phyloP scores from a whole-genome alignment of 2,797 vertebrate genomes.

The Phrynocephalus vlangalii region DNA sequence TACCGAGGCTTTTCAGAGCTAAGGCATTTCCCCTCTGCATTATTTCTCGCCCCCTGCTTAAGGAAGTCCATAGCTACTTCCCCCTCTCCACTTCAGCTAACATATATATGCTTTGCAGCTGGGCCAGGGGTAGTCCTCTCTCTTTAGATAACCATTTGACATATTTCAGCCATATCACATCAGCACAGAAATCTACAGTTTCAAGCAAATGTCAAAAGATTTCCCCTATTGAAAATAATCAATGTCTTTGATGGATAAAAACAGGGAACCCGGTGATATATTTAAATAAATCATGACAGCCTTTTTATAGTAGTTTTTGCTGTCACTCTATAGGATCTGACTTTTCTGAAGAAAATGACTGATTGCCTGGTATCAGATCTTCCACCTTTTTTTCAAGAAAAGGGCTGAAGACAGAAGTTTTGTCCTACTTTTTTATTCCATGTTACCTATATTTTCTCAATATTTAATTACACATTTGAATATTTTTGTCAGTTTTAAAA shows the following conservation, averaged over 20 bases:
- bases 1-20: slow-evolving; percentile 19
- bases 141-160: slow-evolving; percentile 72
- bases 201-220: slow-evolving; percentile 69
- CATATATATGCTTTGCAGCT: not conserved
- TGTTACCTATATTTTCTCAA: slow-evolving; percentile 51
- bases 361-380: slow-evolving; percentile 29
- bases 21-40: slow-evolving; percentile 46
- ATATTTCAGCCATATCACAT: slow-evolving; percentile 64
- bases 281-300: slow-evolving; percentile 74
- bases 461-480: slow-evolving; percentile 72
- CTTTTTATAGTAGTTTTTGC: slow-evolving; percentile 65
- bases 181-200: slow-evolving; percentile 59
- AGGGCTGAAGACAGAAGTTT: slow-evolving; percentile 41
- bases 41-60: slow-evolving; percentile 55
- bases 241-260: slow-evolving; percentile 75
- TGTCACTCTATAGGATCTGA: slow-evolving; percentile 66
- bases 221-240: slow-evolving; percentile 78
- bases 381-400: not conserved
- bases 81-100: slow-evolving; percentile 19
- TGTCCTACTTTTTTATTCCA: slow-evolving; percentile 58
- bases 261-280: slow-evolving; percentile 60
- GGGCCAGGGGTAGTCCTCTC: slow-evolving; percentile 43
- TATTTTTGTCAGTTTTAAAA: slow-evolving; percentile 42
- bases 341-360: slow-evolving; percentile 63
- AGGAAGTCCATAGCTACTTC: slow-evolving; percentile 50